These are phyloP conservation scores for Margaritifera margaritifera DNA, from an alignment of 2,888 invertebrate species.

Conservation along the genomic window DNA sequence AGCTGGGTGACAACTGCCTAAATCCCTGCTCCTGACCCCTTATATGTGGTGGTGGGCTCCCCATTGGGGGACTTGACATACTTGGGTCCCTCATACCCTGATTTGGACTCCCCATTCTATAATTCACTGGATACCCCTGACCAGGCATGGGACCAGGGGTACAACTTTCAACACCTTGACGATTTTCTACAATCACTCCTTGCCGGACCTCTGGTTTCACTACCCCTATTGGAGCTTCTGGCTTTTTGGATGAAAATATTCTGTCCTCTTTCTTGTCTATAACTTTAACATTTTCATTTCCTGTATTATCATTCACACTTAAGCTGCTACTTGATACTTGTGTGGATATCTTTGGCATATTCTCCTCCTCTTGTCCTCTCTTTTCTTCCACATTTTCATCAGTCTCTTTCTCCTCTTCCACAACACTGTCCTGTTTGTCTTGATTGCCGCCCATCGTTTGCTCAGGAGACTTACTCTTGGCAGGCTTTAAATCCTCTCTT, in stretches of 20 bases:
- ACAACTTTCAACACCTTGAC: slow-evolving; percentile 25
- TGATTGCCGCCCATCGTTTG: no score
- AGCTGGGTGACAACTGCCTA: no score
- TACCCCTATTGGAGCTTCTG: slow-evolving; percentile 40
- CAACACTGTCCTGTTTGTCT: no score
- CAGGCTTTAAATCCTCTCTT: no score
- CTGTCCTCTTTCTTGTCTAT: slow-evolving; percentile 34
- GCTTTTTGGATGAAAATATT: slow-evolving; percentile 34
- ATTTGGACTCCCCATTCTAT: slow-evolving; percentile 25
- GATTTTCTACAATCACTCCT: slow-evolving; percentile 41
- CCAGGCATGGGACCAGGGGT: slow-evolving; percentile 8
- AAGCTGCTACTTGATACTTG: no score
- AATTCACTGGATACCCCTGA: slow-evolving; percentile 4
- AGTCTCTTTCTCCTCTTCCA: no score
- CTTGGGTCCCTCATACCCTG: slow-evolving; percentile 37
- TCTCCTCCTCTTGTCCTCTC: no score
- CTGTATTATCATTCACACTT: slow-evolving; percentile 4
- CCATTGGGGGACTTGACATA: slow-evolving; percentile 24
- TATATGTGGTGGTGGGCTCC: background rate
- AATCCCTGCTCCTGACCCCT: no score
- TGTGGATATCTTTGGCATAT: no score
- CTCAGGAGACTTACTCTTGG: no score
- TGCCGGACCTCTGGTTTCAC: slow-evolving; percentile 41
- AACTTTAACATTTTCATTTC: slow-evolving; percentile 7
- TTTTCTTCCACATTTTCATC: no score